Percentiles rank a stretch among this genome's conserved stretches.
Conservation (phyloP, 2,113 vertebrate genomes). For the Daphoenositta chrysoptera region DNA sequence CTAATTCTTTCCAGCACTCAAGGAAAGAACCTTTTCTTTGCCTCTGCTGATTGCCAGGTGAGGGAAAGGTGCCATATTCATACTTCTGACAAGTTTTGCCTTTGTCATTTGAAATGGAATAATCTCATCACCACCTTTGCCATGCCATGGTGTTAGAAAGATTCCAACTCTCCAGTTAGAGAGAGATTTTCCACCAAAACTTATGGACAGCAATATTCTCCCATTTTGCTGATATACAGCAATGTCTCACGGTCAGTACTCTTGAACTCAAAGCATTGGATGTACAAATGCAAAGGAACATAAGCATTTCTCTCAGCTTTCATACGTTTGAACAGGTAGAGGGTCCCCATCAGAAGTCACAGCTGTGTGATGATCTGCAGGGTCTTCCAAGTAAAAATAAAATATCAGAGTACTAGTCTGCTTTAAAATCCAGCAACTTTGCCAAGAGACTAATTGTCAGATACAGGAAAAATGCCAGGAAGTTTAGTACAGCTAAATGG, state of each 20-base stretch:
- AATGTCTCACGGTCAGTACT: not conserved
- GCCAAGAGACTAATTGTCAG: conserved; percentile 51
- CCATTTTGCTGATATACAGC: not conserved
- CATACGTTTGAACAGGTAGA: not conserved
- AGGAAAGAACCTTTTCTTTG: not conserved
- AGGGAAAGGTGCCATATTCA: not conserved
- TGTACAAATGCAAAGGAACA: not conserved
- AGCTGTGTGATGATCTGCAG: not conserved
- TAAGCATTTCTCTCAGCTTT: not conserved
- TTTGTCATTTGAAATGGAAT: not conserved
- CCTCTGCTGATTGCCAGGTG: not conserved
- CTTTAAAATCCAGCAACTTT: conserved; percentile 3
- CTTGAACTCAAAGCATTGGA: not conserved
- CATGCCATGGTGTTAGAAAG: not conserved
- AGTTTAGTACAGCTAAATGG: not conserved
- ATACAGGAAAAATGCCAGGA: conserved; percentile 36
- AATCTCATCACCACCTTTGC: not conserved
- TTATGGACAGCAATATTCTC: not conserved
- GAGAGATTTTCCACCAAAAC: not conserved
- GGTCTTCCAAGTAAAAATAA: not conserved
- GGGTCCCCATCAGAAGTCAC: not conserved
- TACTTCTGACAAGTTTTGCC: not conserved
- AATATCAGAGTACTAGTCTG: not conserved
- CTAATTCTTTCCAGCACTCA: not conserved
- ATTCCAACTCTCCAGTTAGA: not conserved